A percentile compares a stretch with the other conserved stretches of the same genome.
phyloP scores from a whole-genome alignment of 1,140 invertebrate species.

The Meloidogyne hapla region DNA sequence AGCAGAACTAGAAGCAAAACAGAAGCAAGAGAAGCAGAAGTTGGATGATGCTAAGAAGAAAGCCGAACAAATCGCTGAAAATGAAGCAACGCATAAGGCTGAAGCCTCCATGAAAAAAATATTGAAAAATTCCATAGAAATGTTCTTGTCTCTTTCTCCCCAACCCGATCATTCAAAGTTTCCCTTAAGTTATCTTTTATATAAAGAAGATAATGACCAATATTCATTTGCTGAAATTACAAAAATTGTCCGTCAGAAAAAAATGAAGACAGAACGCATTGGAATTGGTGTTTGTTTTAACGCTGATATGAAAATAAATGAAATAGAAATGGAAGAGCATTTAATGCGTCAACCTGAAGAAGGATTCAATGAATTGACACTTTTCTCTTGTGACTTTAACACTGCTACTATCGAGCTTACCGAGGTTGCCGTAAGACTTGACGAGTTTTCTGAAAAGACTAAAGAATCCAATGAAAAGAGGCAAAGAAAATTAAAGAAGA shows the following conservation, averaged over 20 bases:
- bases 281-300: slow-evolving; percentile 36
- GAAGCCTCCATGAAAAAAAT: neutral
- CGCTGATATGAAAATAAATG: slow-evolving; percentile 29
- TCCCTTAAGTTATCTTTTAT: neutral
- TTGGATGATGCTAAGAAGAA: no score
- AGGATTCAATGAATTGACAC: slow-evolving; percentile 4
- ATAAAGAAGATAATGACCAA: neutral
- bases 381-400: slow-evolving; percentile 16
- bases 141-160: neutral
- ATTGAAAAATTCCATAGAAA: slow-evolving; percentile 29
- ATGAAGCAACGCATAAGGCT: no score
- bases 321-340: slow-evolving; percentile 37
- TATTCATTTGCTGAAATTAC: slow-evolving; percentile 11
- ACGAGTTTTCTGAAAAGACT: neutral
- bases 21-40: no score
- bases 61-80: no score
- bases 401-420: neutral
- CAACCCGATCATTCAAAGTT: neutral
- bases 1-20: neutral
- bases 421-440: neutral
- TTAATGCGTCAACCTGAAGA: neutral
- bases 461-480: neutral
- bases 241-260: slow-evolving; percentile 15
- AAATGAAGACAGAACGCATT: slow-evolving; percentile 31
- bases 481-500: slow-evolving; percentile 2